Evolutionary conservation across 2,888 invertebrate genomes (phyloP).

Genomic region (Scaptomyza parva): DNA sequence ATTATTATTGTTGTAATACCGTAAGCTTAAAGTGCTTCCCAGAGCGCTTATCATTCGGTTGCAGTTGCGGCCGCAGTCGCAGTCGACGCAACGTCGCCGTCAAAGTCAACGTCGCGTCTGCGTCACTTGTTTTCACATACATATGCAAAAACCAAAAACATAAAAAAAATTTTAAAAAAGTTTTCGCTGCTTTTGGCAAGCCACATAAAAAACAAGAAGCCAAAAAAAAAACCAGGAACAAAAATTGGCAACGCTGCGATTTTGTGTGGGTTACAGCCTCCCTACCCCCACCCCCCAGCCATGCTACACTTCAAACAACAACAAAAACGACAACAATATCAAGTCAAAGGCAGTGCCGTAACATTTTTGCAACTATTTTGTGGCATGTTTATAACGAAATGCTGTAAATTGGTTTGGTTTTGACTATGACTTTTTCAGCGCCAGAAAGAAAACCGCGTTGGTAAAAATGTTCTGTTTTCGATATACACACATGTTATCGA

Average conservation of each 20-base stretch:
- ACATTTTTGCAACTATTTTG: conserved; percentile 62
- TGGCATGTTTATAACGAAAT: conserved; percentile 58
- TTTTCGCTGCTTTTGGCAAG: conserved; percentile 44
- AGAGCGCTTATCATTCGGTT: conserved; percentile 64
- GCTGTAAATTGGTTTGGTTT: conserved; percentile 71
- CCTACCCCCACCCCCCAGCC: too few species aligned
- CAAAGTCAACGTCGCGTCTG: background rate
- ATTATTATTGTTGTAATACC: conserved; percentile 60
- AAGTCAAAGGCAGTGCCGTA: conserved; percentile 24
- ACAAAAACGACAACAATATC: conserved; percentile 24
- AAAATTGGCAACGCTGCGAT: conserved; percentile 23
- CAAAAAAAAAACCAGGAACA: too few species aligned
- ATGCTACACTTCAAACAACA: background rate
- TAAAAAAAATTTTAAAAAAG: conserved; percentile 25
- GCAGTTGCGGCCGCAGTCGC: conserved; percentile 18
- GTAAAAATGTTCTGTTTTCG: too few species aligned
- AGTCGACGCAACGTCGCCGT: conserved; percentile 3
- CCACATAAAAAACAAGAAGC: background rate
- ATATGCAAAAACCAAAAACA: conserved; percentile 40
- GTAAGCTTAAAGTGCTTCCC: conserved; percentile 63
- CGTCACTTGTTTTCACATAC: too few species aligned
- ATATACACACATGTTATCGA: too few species aligned
- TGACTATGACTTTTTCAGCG: conserved; percentile 20
- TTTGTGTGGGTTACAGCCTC: conserved; percentile 1
- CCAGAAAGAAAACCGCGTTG: too few species aligned